These are phyloP conservation scores for Euura lappo DNA, from an alignment of 1,140 invertebrate genomes.

Conservation along the genomic window DNA sequence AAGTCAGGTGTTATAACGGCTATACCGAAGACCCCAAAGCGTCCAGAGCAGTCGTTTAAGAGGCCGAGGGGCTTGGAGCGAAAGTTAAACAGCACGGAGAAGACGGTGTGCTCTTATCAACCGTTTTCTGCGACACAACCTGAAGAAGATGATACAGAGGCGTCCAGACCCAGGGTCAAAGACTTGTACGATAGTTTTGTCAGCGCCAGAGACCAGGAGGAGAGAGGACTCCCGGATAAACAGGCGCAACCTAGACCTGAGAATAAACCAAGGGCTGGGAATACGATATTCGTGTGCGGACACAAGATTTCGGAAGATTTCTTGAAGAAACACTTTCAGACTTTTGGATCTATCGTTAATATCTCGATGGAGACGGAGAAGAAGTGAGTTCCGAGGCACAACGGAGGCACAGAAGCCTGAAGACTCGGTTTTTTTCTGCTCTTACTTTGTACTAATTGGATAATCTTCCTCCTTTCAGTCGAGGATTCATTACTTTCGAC, in stretches of 20 bases:
- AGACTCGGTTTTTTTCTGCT: no score
- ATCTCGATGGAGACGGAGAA: conserved; percentile 91
- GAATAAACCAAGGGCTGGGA: conserved; percentile 73
- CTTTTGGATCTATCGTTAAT: conserved; percentile 83
- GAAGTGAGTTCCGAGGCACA: conserved; percentile 64
- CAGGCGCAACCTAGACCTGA: conserved; percentile 62
- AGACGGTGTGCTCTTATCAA: conserved; percentile 83
- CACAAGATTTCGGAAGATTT: conserved; percentile 84
- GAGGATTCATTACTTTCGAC: conserved; percentile 93
- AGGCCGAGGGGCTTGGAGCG: conserved; percentile 79
- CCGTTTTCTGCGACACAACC: conserved; percentile 85
- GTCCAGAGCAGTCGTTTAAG: conserved; percentile 86
- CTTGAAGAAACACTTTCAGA: conserved; percentile 78
- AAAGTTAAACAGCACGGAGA: conserved; percentile 76
- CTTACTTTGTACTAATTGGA: conserved; percentile 26
- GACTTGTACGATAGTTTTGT: conserved; percentile 92
- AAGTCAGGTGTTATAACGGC: conserved; percentile 92
- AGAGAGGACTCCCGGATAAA: conserved; percentile 62
- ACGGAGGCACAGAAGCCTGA: no score
- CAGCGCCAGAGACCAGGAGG: conserved; percentile 73
- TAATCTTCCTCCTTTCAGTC: conserved; percentile 64
- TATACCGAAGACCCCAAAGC: conserved; percentile 76
- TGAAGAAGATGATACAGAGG: conserved; percentile 66
- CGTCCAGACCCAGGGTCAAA: conserved; percentile 63
- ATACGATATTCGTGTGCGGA: conserved; percentile 87